Evolutionary conservation across 2,888 invertebrate genomes (phyloP).

Genomic region (Phlogophora meticulosa): DNA sequence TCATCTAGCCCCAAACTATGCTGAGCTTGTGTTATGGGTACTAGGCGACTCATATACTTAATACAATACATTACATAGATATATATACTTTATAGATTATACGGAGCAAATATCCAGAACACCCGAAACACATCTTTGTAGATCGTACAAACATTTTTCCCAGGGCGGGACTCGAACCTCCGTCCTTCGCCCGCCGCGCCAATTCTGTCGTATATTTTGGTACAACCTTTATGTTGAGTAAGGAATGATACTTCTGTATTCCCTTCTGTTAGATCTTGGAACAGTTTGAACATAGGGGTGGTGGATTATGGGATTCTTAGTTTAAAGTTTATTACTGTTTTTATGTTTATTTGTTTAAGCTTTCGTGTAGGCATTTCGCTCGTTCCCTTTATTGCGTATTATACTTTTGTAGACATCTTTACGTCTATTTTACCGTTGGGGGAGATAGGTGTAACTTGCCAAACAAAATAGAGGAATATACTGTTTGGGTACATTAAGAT

Average conservation of each 20-base stretch:
- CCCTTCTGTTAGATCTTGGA: neutral
- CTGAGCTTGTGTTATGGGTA: too few relatives aligned
- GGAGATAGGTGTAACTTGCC: conserved; percentile 21
- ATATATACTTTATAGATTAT: too few relatives aligned
- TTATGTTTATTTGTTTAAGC: conserved; percentile 61
- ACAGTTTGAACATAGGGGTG: conserved; percentile 46
- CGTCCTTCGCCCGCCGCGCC: too few relatives aligned
- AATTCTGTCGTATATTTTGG: too few relatives aligned
- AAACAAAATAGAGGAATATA: neutral
- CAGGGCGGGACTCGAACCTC: too few relatives aligned
- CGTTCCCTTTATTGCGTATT: conserved; percentile 53
- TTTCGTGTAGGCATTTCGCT: conserved; percentile 52
- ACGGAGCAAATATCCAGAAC: too few relatives aligned
- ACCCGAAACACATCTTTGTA: too few relatives aligned
- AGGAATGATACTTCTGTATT: conserved; percentile 34
- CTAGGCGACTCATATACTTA: too few relatives aligned
- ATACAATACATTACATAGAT: too few relatives aligned
- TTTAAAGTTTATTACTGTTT: conserved; percentile 63
- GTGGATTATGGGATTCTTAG: conserved; percentile 61
- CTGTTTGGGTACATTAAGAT: neutral
- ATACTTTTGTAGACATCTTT: conserved; percentile 55
- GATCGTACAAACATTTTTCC: too few relatives aligned
- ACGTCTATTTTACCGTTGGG: conserved; percentile 33
- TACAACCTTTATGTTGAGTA: too few relatives aligned
- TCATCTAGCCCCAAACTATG: too few relatives aligned